These are phyloP conservation scores for Petroica traversi DNA, from an alignment of 2,113 vertebrate species.

Conservation along the genomic window DNA sequence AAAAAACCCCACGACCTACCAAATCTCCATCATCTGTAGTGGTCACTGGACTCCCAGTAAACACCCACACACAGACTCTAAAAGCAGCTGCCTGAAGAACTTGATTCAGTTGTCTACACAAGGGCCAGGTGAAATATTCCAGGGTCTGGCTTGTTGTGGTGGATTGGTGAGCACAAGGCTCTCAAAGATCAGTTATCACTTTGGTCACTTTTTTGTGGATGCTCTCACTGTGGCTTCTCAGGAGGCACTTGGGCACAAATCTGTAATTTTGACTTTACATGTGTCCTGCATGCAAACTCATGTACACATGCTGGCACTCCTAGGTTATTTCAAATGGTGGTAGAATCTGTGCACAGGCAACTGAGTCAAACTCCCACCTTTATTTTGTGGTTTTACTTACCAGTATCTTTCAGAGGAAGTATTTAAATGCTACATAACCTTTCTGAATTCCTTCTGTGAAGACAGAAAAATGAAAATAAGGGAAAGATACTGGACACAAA, in stretches of 20 bases:
- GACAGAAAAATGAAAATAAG: background rate
- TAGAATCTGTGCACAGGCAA: background rate
- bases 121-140: background rate
- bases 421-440: background rate
- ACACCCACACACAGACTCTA: background rate
- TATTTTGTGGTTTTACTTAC: background rate
- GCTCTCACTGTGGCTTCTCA: background rate
- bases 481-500: background rate
- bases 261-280: background rate
- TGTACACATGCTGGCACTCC: rapidly evolving
- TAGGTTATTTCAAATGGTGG: background rate
- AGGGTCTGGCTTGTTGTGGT: background rate
- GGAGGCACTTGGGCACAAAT: rapidly evolving
- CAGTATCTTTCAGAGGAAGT: background rate
- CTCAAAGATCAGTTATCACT: background rate
- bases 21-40: background rate
- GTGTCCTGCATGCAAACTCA: background rate
- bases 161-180: background rate
- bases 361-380: background rate
- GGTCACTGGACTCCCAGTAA: rapidly evolving
- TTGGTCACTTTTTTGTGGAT: background rate
- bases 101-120: background rate
- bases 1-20: no score
- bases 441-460: background rate
- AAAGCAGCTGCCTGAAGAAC: background rate